Conservation (phyloP, 1,140 invertebrate species). For the Coelopa frigida region DNA sequence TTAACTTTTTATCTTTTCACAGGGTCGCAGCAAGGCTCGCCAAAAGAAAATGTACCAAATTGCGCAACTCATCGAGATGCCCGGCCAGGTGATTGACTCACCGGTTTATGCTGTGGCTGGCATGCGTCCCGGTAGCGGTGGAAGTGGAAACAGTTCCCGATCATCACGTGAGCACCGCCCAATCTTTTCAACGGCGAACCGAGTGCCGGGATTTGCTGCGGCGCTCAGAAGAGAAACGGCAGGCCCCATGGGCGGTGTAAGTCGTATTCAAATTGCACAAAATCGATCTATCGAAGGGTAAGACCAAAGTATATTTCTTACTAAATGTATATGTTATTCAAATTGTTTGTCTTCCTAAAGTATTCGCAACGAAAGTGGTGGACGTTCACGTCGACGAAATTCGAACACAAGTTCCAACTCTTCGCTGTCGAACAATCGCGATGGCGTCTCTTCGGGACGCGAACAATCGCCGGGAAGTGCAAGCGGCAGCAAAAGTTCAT, state of each 20-base stretch:
- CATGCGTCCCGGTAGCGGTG: constrained; percentile 32
- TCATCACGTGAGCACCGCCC: constrained; percentile 46
- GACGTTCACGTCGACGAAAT: constrained; percentile 34
- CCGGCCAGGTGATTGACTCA: constrained; percentile 54
- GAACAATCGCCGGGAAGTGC: constrained; percentile 29
- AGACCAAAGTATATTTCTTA: too few species aligned
- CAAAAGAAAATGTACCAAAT: constrained; percentile 95
- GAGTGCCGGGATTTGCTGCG: constrained; percentile 63
- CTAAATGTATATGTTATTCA: too few species aligned
- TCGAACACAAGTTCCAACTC: constrained; percentile 24
- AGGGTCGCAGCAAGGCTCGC: constrained; percentile 90
- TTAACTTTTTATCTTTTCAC: constrained; percentile 23
- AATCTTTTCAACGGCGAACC: constrained; percentile 53
- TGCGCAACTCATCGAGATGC: constrained; percentile 80
- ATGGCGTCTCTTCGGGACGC: constrained; percentile 16
- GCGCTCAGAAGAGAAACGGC: constrained; percentile 52
- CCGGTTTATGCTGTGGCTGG: constrained; percentile 44
- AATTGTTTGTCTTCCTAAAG: constrained; percentile 16
- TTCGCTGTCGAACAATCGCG: constrained; percentile 16
- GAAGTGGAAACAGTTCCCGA: constrained; percentile 31
- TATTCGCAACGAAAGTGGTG: constrained; percentile 39
- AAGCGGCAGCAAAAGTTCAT: constrained; percentile 27
- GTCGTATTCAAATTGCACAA: constrained; percentile 37
- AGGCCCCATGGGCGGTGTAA: constrained; percentile 29
- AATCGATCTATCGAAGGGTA: constrained; percentile 42